Conservation (phyloP, 64 coral and sea anemone species). For the Stylophora pistillata region DNA sequence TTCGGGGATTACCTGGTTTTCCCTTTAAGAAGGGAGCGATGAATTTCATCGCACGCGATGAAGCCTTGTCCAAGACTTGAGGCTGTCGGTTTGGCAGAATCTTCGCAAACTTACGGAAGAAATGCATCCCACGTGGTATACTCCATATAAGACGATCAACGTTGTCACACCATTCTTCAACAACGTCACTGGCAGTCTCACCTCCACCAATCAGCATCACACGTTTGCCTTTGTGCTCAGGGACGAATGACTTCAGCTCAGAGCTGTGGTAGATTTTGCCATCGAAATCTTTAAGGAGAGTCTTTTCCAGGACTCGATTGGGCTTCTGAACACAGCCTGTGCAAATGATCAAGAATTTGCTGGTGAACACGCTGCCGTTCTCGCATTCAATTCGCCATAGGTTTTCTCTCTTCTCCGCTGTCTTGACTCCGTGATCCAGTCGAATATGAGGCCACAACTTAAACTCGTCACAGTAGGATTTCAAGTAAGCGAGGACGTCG, state of each 20-base stretch:
- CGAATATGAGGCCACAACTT: constrained; percentile 55
- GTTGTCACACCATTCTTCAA: constrained; percentile 63
- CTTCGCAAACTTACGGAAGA: constrained; percentile 78
- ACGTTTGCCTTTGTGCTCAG: constrained; percentile 43
- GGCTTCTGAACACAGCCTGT: constrained; percentile 56
- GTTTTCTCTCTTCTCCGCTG: constrained; percentile 27
- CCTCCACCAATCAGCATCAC: constrained; percentile 71
- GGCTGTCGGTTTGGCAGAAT: constrained; percentile 54
- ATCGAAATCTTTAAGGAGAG: constrained; percentile 37
- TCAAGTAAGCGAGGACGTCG: constrained; percentile 48
- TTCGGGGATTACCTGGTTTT: constrained; percentile 62
- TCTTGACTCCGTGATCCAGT: constrained; percentile 19
- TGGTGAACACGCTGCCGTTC: constrained; percentile 22
- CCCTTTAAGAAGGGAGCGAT: constrained; percentile 49
- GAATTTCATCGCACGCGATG: constrained; percentile 53
- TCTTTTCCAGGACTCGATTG: constrained; percentile 50
- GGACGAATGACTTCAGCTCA: constrained; percentile 58
- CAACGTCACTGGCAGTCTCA: constrained; percentile 63
- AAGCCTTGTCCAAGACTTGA: constrained; percentile 74
- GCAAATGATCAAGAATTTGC: constrained; percentile 57
- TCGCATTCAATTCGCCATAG: constrained; percentile 39
- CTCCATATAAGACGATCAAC: constrained; percentile 63
- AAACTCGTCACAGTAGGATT: constrained; percentile 67
- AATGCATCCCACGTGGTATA: constrained; percentile 78
- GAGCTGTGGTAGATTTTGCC: constrained; percentile 62